A percentile compares a stretch with the other conserved stretches of the same genome.
Conservation (phyloP, 2,113 vertebrate species). For the Carassius auratus region DNA sequence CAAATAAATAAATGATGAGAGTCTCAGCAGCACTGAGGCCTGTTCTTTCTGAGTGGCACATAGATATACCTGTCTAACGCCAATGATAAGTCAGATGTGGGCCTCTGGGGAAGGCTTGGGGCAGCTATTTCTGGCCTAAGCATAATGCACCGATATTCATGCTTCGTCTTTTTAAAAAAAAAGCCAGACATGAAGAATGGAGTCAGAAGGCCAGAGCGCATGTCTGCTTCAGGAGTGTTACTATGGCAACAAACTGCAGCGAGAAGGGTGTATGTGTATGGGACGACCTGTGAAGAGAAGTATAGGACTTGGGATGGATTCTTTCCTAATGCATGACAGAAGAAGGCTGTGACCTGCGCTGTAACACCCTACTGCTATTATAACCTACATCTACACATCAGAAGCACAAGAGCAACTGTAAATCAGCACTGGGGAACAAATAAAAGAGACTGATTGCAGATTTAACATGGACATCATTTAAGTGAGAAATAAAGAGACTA, state of each 20-base stretch:
- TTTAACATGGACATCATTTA: slow-evolving; percentile 1
- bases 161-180: background rate
- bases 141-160: slow-evolving; percentile 36
- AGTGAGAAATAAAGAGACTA: background rate
- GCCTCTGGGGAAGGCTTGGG: slow-evolving; percentile 39
- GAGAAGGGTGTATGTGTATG: slow-evolving; percentile 20
- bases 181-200: slow-evolving; percentile 21
- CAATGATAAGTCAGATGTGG: slow-evolving; percentile 39
- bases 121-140: slow-evolving; percentile 48
- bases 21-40: slow-evolving; percentile 1
- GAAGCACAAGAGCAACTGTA: background rate
- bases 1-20: background rate
- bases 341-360: background rate
- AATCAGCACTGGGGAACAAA: background rate
- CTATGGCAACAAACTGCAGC: slow-evolving; percentile 56
- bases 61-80: slow-evolving; percentile 37
- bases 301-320: slow-evolving; percentile 23
- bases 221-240: slow-evolving; percentile 45
- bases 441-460: background rate
- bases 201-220: slow-evolving; percentile 34
- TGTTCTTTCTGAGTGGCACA: slow-evolving; percentile 25
- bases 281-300: slow-evolving; percentile 17
- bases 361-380: slow-evolving; percentile 22
- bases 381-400: slow-evolving; percentile 19
- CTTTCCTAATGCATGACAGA: slow-evolving; percentile 38